Base-by-base conservation (phyloP, 1,140 invertebrate genomes). In the Lasioglossum baleicum region DNA sequence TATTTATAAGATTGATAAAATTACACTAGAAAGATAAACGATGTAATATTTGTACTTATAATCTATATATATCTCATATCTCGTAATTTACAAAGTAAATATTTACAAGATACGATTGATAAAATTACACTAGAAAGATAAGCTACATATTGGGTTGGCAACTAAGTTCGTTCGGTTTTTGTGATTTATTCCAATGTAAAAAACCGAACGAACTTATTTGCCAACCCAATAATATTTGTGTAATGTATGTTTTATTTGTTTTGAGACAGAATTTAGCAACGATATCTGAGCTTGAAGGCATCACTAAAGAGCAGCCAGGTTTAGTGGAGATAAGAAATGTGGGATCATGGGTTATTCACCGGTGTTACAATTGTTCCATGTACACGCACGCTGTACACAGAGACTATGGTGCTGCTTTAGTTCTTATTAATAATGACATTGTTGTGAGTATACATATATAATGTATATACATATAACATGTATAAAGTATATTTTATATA, bases 381-480 rank as follows among this genome's bases (percentile, higher is more conserved):
- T 91, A 93, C 79, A 94, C 94, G 20, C 93, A 94, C 89, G 94
- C 94, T n/a, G 87, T 94, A 10, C 93, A 94, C 58, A 90, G 88
- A 80, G 91, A 94, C 79, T 90, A 91, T 83, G 93, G 93, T 80
- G 93, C 93, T 65, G 90, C 91, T 74, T 89, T 89, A 83, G 92
- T 94, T 69, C 87, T 94, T 35, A 90, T 94, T 71, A 91, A 91
- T 85, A 87, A 87, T 48, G 89, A 92, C 82, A 87, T 94, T 75
- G 77, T 94, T 87, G 94, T 94, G 86, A 93, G 90, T 93, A 80
- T 78, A 64, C 63, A 70, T 48, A 8, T 13, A 35, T 35, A 35
- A 70, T 48, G 13, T 13, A 35, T 35, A 35, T 4, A 35, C 31
- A 35, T n/a, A n/a, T 26, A 26, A 26, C 26, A 26, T 26, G 26